phyloP scores from a whole-genome alignment of 2,888 invertebrate genomes.

The Clusia tigrina region DNA sequence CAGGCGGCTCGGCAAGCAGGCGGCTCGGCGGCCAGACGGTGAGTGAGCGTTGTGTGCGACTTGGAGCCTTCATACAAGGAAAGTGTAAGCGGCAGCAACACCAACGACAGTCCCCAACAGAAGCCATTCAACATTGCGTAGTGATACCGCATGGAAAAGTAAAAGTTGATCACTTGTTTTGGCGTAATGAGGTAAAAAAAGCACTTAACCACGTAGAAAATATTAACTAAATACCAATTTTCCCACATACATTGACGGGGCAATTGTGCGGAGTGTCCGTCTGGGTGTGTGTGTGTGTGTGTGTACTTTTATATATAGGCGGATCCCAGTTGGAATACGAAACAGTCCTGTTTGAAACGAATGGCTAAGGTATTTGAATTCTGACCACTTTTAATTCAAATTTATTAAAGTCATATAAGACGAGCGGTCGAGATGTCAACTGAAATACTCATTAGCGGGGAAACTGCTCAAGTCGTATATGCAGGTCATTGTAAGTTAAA shows the following conservation, averaged over 20 bases:
- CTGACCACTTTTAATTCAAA: no score
- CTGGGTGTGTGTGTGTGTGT: not conserved
- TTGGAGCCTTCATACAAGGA: not conserved
- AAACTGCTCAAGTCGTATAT: no score
- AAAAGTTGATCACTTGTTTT: slow-evolving; percentile 38
- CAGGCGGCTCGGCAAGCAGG: not conserved
- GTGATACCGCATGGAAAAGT: slow-evolving; percentile 26
- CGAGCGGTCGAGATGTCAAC: no score
- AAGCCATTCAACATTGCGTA: not conserved
- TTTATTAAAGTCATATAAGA: no score
- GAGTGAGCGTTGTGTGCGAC: not conserved
- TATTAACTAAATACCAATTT: slow-evolving; percentile 36
- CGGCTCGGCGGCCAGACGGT: not conserved
- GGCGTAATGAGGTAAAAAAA: slow-evolving; percentile 35
- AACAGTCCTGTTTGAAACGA: no score
- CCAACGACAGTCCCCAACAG: no score
- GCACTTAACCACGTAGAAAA: slow-evolving; percentile 10
- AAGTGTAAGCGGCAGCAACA: not conserved
- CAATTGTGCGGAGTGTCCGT: not conserved
- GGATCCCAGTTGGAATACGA: no score
- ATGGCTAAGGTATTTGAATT: no score
- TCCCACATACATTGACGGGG: slow-evolving; percentile 45
- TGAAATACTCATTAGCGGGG: no score
- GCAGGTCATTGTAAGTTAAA: no score
- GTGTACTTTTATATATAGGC: no score